phyloP scores from a whole-genome alignment of 2,797 vertebrate genomes.

The Acipenser transmontanus region DNA sequence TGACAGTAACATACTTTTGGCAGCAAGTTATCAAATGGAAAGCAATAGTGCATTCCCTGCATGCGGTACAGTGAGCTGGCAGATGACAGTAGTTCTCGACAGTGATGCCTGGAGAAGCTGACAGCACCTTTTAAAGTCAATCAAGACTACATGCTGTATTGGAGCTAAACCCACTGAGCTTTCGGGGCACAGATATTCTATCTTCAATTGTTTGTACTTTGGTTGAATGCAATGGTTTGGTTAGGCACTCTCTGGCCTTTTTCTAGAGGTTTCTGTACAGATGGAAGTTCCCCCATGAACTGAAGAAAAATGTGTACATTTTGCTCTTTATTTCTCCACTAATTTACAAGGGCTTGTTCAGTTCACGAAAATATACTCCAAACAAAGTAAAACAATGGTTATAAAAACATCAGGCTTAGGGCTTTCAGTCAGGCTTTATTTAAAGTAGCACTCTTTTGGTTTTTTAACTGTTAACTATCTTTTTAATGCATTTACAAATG shows the following conservation, averaged over 20 bases:
- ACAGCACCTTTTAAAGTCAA: constrained; percentile 86
- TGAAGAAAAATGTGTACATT: neutral
- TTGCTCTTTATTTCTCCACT: too few species aligned
- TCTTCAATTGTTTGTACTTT: neutral
- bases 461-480: too few species aligned
- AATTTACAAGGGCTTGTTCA: too few species aligned
- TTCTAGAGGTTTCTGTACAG: too few species aligned
- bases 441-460: too few species aligned
- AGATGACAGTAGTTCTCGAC: constrained; percentile 82
- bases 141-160: constrained; percentile 61
- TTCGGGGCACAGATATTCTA: constrained; percentile 36
- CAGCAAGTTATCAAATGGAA: constrained; percentile 76
- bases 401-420: too few species aligned
- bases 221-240: neutral
- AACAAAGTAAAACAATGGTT: too few species aligned
- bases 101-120: constrained; percentile 83
- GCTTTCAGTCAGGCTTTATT: too few species aligned
- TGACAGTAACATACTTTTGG: constrained; percentile 75
- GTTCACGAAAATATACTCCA: too few species aligned
- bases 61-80: constrained; percentile 89
- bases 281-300: constrained; percentile 4
- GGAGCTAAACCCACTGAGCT: constrained; percentile 65
- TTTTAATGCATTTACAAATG: too few species aligned
- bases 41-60: constrained; percentile 71
- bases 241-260: neutral